Base-by-base conservation (phyloP, 1,140 invertebrate species). In the Drosophila leontia region DNA sequence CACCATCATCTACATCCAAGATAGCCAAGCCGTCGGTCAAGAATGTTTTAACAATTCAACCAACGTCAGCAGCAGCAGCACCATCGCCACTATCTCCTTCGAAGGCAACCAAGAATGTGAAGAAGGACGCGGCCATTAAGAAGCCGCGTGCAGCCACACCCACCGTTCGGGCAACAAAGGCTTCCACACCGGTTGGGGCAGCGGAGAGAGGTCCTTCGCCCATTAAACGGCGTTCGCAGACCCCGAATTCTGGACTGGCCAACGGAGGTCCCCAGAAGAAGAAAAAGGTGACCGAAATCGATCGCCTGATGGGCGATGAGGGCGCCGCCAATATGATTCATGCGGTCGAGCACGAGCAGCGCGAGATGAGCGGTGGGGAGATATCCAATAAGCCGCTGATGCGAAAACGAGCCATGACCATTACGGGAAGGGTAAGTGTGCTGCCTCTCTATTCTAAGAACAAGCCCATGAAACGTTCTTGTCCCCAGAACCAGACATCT, bases 281-380 rank as follows among this genome's bases (percentile, higher is more conserved):
- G 72, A 95, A 95, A 84, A 94, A 94, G 64, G 93, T 94, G 35
- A 94, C 94, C 47, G 97, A 97, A 93, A 94, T 97, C 47, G 96
- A 97, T 80, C 95, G 94, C 68, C 91, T 97, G 44, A 93, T 97
- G 65, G 96, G 96, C 92, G 97, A 97, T 92, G 97, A 97, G 91
- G 97, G 97, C 2, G 96, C 97, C 3, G 96, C 97, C 1, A 97
- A 97, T 92, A 96, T 97, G 94, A 93, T 97, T 15, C 97, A 97
- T 80, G 96, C 96, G 23, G 94, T 97, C 2, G 95, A 96, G 79
- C 94, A 95, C 61, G 94, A 94, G 12, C 75, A 90, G 79, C 82
- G 69, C 1, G 84, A 88, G 42, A 45, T 81, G 11, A 91, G 86
- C 42, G 85, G 81, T 0, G 78, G 68, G 5, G 83, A 84, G 47